Percentiles rank a stretch among this genome's conserved stretches.
These are phyloP conservation scores for Colletes latitarsis DNA, from an alignment of 1,140 invertebrate species.

Conservation along the genomic window DNA sequence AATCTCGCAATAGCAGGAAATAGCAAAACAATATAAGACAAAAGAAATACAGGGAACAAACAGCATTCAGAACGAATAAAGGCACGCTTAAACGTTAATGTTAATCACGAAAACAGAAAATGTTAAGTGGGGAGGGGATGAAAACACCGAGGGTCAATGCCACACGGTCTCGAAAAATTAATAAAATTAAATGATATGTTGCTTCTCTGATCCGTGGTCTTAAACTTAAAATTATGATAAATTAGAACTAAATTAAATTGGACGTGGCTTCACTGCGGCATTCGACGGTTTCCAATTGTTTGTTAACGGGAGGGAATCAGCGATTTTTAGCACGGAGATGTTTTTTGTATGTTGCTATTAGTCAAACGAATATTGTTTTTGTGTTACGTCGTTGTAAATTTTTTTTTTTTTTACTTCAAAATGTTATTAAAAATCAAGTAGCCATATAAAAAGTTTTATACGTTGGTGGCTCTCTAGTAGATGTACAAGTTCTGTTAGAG, in stretches of 20 bases:
- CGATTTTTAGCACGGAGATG: not conserved
- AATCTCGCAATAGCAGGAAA: not conserved
- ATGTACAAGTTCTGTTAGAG: not conserved
- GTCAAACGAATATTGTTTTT: too few species aligned
- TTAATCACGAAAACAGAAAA: slow-evolving; percentile 14
- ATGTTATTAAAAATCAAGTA: not conserved
- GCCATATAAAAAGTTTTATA: not conserved
- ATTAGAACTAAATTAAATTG: slow-evolving; percentile 71
- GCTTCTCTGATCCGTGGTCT: slow-evolving; percentile 77
- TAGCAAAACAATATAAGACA: not conserved
- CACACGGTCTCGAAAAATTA: slow-evolving; percentile 69
- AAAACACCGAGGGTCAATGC: slow-evolving; percentile 9
- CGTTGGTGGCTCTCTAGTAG: not conserved
- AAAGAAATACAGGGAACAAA: not conserved
- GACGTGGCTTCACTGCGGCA: slow-evolving; percentile 20
- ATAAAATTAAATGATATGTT: slow-evolving; percentile 81
- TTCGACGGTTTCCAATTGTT: not conserved
- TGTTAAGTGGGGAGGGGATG: not conserved
- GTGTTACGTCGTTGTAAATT: not conserved
- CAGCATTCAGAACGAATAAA: slow-evolving; percentile 32
- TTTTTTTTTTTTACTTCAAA: not conserved
- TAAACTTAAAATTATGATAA: slow-evolving; percentile 68
- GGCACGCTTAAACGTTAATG: slow-evolving; percentile 31
- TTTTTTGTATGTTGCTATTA: too few species aligned
- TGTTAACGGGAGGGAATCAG: not conserved